These are phyloP conservation scores for Galerucella pusilla DNA, from an alignment of 2,888 invertebrate species.

Conservation along the genomic window DNA sequence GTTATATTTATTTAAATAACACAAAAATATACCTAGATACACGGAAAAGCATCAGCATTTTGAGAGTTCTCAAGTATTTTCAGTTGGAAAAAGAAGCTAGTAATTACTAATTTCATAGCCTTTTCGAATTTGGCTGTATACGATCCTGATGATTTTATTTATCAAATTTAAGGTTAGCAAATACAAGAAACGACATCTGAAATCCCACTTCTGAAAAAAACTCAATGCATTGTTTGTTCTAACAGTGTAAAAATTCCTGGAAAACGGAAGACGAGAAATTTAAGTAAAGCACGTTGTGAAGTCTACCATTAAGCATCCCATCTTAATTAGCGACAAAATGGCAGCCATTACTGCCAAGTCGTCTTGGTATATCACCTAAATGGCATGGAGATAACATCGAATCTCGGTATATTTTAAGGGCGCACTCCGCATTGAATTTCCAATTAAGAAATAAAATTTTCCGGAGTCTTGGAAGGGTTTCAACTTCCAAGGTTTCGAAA, in stretches of 20 bases:
- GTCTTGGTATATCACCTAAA: slow-evolving; percentile 59
- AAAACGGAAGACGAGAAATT: slow-evolving; percentile 34
- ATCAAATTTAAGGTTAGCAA: too few species aligned
- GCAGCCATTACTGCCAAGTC: slow-evolving; percentile 58
- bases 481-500: neutral
- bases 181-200: too few species aligned
- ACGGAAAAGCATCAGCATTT: too few species aligned
- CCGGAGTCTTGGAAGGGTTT: slow-evolving; percentile 6
- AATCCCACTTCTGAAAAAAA: neutral
- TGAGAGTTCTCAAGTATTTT: too few species aligned
- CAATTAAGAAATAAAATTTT: slow-evolving; percentile 57
- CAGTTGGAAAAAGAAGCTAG: too few species aligned
- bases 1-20: too few species aligned
- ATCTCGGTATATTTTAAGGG: slow-evolving; percentile 56
- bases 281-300: slow-evolving; percentile 49
- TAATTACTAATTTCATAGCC: too few species aligned
- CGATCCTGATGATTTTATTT: too few species aligned
- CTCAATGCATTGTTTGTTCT: slow-evolving; percentile 16
- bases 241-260: slow-evolving; percentile 36
- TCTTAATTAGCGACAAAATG: slow-evolving; percentile 61
- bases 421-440: slow-evolving; percentile 61
- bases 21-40: too few species aligned
- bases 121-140: too few species aligned
- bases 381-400: slow-evolving; percentile 56
- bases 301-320: slow-evolving; percentile 61